Evolutionary conservation across 2,888 invertebrate species (phyloP).

Genomic region (Pachydiplax longipennis): DNA sequence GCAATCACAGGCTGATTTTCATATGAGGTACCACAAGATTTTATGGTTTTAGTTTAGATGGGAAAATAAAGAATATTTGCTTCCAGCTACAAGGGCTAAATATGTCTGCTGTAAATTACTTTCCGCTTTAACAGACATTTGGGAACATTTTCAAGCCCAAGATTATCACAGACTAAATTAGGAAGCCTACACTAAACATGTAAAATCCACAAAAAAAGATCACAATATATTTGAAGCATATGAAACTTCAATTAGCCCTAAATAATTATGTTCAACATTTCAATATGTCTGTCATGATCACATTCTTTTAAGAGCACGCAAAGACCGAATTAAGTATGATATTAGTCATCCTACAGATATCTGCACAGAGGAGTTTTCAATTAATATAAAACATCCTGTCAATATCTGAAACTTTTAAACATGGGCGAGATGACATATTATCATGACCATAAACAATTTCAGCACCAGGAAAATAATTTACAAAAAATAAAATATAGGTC

Average conservation of each 20-base stretch:
- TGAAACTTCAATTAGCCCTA: conserved; percentile 36
- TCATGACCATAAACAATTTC: background rate
- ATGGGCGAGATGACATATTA: background rate
- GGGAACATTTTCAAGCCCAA: conserved; percentile 18
- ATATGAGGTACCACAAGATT: conserved; percentile 29
- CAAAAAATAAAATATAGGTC: background rate
- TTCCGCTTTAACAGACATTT: conserved; percentile 14
- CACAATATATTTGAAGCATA: conserved; percentile 29
- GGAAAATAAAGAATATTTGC: conserved; percentile 34
- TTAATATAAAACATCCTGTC: background rate
- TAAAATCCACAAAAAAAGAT: conserved; percentile 41
- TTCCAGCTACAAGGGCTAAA: conserved; percentile 39
- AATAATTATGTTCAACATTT: conserved; percentile 21
- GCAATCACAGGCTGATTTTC: conserved; percentile 23
- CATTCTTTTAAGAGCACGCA: conserved; percentile 34
- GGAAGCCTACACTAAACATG: conserved; percentile 43
- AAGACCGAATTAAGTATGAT: conserved; percentile 4
- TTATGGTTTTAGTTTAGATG: conserved; percentile 26
- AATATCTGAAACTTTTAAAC: conserved; percentile 14
- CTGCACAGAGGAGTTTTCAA: conserved; percentile 24
- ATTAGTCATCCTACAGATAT: conserved; percentile 29
- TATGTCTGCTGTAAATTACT: conserved; percentile 21
- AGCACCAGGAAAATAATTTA: conserved; percentile 20
- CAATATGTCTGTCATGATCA: conserved; percentile 7
- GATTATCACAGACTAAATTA: conserved; percentile 43